Conservation (phyloP, 53 echinoderm and acorn worm genomes). For the Arbacia lixula region DNA sequence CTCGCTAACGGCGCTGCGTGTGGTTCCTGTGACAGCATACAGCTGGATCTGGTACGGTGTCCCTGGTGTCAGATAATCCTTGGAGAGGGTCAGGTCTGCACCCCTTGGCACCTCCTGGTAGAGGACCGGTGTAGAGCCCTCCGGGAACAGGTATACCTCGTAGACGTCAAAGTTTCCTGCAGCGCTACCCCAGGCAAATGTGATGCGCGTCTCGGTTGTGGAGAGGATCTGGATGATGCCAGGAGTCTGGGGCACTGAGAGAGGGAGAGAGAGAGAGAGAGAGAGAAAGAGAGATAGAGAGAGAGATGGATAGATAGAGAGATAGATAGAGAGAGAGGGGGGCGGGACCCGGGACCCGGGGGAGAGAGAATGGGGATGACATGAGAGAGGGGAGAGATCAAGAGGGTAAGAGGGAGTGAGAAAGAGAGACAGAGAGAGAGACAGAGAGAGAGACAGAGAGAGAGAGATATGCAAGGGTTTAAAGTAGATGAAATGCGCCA, state of each 20-base stretch:
- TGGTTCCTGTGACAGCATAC: conserved; percentile 58
- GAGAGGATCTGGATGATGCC: conserved; percentile 19
- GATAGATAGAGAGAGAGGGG: no score
- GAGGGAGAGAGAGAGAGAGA: neutral
- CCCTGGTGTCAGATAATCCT: conserved; percentile 57
- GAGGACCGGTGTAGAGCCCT: conserved; percentile 19
- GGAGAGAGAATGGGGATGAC: no score
- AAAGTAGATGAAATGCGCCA: no score
- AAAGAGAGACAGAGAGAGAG: no score
- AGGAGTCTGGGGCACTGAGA: conserved; percentile 63
- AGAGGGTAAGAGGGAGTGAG: no score
- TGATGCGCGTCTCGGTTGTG: conserved; percentile 66
- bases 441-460: no score
- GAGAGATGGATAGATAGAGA: no score
- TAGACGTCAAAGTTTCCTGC: conserved; percentile 69
- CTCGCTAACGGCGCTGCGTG: conserved; percentile 44
- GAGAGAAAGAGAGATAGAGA: no score
- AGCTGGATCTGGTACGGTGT: conserved; percentile 66
- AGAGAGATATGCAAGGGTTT: no score
- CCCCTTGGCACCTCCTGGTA: conserved; percentile 32
- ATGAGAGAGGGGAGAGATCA: no score
- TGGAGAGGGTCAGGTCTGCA: conserved; percentile 34
- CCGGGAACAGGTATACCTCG: conserved; percentile 55
- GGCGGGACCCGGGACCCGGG: no score
- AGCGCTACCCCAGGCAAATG: conserved; percentile 67